Conservation (phyloP, 2,888 invertebrate genomes). For the Marasmarcha lunaedactyla region DNA sequence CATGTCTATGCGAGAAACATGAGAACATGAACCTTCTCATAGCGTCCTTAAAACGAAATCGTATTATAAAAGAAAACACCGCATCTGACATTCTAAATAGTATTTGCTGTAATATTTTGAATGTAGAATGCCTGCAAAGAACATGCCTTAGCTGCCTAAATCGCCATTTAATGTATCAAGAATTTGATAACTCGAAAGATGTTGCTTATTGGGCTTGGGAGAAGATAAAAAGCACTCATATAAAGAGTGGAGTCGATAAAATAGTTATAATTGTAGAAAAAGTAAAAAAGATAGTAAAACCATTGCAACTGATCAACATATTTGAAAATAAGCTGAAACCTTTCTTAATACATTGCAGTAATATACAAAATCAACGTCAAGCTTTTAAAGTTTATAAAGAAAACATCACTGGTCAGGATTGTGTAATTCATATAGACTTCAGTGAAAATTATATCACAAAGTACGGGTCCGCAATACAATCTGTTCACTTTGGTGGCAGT, state of each 20-base stretch:
- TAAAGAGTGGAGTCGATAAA: constrained; percentile 7
- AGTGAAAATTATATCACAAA: constrained; percentile 9
- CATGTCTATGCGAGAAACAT: no score
- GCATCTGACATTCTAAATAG: no score
- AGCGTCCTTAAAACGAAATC: no score
- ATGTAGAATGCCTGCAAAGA: no score
- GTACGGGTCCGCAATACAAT: constrained; percentile 7
- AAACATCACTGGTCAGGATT: no score
- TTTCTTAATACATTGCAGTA: not conserved
- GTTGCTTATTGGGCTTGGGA: constrained; percentile 7
- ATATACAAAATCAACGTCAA: not conserved
- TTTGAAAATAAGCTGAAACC: constrained; percentile 35
- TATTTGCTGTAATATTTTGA: no score
- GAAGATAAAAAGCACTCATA: constrained; percentile 5
- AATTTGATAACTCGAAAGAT: constrained; percentile 10
- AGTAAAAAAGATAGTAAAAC: constrained; percentile 7
- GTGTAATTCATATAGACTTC: constrained; percentile 1
- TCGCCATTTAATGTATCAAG: constrained; percentile 8
- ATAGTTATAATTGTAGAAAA: constrained; percentile 8
- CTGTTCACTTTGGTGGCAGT: constrained; percentile 13
- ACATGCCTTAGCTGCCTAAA: no score
- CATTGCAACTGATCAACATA: constrained; percentile 5
- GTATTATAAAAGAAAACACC: no score
- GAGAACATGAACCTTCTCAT: no score
- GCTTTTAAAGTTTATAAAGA: not conserved